Evolutionary conservation across 2,797 vertebrate species (phyloP).

Genomic region (Girardinus metallicus): DNA sequence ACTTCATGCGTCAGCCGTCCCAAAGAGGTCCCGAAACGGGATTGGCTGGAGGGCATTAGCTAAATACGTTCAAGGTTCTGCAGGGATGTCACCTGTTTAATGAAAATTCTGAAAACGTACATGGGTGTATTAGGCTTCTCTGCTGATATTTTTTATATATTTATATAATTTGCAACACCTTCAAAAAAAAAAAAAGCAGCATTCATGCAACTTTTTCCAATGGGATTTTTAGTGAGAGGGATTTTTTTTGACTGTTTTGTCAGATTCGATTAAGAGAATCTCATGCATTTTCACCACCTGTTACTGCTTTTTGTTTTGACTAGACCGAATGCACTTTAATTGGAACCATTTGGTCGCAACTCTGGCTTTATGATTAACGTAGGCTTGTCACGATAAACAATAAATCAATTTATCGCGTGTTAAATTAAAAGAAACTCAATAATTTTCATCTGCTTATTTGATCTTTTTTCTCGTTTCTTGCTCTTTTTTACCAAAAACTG

Average conservation of each 20-base stretch:
- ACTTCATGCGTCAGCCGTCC: conserved; percentile 54
- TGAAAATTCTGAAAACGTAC: conserved; percentile 24
- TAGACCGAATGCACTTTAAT: background rate
- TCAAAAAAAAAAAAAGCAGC: conserved; percentile 23
- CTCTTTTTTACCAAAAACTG: no score
- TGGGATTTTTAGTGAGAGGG: no score
- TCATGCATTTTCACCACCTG: background rate
- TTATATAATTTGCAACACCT: background rate
- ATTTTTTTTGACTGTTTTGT: background rate
- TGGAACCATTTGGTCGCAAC: background rate
- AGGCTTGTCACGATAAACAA: no score
- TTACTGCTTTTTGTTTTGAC: background rate
- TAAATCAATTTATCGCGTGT: no score
- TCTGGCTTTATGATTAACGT: background rate
- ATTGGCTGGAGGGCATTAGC: conserved; percentile 39
- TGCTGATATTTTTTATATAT: background rate
- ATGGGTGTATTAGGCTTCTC: conserved; percentile 21
- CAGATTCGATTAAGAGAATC: background rate
- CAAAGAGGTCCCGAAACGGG: conserved; percentile 20
- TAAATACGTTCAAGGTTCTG: conserved; percentile 33
- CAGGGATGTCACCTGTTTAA: conserved; percentile 17
- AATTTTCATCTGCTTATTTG: no score
- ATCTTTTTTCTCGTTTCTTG: no score
- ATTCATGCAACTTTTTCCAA: background rate
- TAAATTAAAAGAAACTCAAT: no score